Evolutionary conservation across 35 echinoderm and acorn worm genomes (phyloP).

Genomic region (Diadema setosum): DNA sequence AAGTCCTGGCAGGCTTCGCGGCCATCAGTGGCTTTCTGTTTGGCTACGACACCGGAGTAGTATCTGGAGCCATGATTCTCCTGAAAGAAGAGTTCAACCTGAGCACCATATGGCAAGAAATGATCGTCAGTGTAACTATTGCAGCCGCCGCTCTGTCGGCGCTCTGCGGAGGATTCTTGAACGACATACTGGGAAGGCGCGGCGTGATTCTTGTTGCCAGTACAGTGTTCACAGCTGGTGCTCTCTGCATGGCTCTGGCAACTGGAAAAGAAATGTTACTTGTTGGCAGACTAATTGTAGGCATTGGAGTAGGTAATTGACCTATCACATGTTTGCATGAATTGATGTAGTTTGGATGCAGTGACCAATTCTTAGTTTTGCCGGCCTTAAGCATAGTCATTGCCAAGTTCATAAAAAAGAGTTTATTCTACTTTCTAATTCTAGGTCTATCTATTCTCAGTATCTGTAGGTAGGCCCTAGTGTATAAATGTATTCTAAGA

Average conservation of each 20-base stretch:
- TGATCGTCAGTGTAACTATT: constrained; percentile 87
- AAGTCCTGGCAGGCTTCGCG: constrained; percentile 65
- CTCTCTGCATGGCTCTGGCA: constrained; percentile 32
- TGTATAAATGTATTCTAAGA: no score
- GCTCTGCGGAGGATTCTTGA: constrained; percentile 54
- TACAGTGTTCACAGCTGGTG: constrained; percentile 57
- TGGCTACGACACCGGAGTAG: constrained; percentile 95
- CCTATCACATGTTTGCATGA: neutral
- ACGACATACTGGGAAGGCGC: constrained; percentile 65
- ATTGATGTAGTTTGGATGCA: no score
- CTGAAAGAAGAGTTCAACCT: constrained; percentile 64
- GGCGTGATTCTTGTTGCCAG: constrained; percentile 72
- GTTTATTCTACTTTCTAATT: no score
- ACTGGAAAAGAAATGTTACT: constrained; percentile 48
- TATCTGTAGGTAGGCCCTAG: no score
- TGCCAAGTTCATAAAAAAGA: no score
- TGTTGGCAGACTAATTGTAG: constrained; percentile 66
- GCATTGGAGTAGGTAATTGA: constrained; percentile 84
- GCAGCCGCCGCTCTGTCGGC: constrained; percentile 73
- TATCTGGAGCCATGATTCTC: constrained; percentile 94
- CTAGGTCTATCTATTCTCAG: no score
- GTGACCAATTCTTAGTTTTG: no score
- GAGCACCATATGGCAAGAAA: constrained; percentile 85
- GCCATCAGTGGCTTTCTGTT: constrained; percentile 95
- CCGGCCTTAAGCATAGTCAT: no score